phyloP scores from a whole-genome alignment of 2,888 invertebrate species.

The Phaedon cochleariae region DNA sequence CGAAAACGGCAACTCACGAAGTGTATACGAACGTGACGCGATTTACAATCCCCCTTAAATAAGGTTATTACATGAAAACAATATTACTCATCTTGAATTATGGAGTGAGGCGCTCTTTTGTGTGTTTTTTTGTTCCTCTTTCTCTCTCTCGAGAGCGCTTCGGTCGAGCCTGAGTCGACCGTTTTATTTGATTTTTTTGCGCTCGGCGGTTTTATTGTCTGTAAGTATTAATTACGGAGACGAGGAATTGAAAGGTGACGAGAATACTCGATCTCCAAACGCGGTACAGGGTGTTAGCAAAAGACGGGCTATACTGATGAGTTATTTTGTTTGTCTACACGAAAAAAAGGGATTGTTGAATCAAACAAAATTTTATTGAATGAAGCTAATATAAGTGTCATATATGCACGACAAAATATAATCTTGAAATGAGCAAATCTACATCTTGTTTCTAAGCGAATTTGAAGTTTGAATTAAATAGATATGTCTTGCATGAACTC shows the following conservation, averaged over 20 bases:
- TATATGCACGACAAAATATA: too few relatives aligned
- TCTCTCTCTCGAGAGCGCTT: neutral
- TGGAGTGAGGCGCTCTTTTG: slow-evolving; percentile 26
- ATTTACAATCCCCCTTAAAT: slow-evolving; percentile 54
- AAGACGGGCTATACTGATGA: too few relatives aligned
- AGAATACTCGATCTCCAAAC: neutral
- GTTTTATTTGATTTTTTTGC: neutral
- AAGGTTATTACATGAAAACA: slow-evolving; percentile 57
- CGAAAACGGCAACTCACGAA: slow-evolving; percentile 35
- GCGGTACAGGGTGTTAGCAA: too few relatives aligned
- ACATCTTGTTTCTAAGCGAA: too few relatives aligned
- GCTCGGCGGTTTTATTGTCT: neutral
- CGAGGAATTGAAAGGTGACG: neutral
- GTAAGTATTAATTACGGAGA: neutral
- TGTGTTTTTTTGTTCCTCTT: slow-evolving; percentile 11
- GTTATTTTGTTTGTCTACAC: too few relatives aligned
- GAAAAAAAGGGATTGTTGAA: too few relatives aligned
- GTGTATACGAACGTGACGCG: slow-evolving; percentile 53
- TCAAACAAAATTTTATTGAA: too few relatives aligned
- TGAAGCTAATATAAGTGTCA: too few relatives aligned
- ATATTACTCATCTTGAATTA: slow-evolving; percentile 51
- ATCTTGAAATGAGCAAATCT: too few relatives aligned
- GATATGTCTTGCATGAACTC: too few relatives aligned
- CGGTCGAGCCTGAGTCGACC: neutral
- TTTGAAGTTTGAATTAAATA: too few relatives aligned